Evolutionary conservation across 2,797 vertebrate genomes (phyloP).

Genomic region (Sebastes taczanowskii): DNA sequence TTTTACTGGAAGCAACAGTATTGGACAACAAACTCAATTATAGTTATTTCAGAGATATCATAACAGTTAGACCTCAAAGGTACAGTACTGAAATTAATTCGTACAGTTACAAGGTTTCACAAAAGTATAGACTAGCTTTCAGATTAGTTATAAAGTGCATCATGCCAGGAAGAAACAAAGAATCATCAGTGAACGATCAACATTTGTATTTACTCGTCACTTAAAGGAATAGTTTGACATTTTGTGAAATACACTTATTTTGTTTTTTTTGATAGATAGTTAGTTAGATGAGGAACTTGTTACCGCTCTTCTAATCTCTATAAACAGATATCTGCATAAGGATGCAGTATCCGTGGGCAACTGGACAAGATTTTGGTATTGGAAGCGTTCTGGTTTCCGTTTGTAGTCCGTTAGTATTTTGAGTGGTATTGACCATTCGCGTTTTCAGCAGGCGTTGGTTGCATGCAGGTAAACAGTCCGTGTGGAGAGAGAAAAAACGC

Average conservation of each 20-base stretch:
- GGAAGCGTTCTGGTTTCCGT: no score
- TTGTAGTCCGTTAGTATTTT: not conserved
- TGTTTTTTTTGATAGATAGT: no score
- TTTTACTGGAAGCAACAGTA: not conserved
- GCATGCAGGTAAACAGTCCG: not conserved
- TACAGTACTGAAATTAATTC: not conserved
- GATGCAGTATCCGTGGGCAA: not conserved
- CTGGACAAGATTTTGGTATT: not conserved
- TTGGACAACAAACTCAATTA: not conserved
- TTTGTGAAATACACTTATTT: no score
- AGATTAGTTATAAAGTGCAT: not conserved
- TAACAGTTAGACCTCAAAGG: not conserved
- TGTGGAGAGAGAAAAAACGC: not conserved
- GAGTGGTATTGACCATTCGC: not conserved
- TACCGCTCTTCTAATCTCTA: no score
- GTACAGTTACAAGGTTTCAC: not conserved
- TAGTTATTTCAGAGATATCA: not conserved
- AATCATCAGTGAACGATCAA: not conserved
- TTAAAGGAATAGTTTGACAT: not conserved
- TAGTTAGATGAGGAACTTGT: no score
- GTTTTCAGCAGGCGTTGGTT: not conserved
- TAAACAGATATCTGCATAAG: no score
- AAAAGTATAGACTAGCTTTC: not conserved
- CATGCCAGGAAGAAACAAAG: not conserved
- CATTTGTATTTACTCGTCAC: not conserved